A percentile compares a stretch with the other conserved stretches of the same genome.
Evolutionary conservation across 2,797 vertebrate genomes (phyloP).

Genomic region (Hippopotamyrus pictus): DNA sequence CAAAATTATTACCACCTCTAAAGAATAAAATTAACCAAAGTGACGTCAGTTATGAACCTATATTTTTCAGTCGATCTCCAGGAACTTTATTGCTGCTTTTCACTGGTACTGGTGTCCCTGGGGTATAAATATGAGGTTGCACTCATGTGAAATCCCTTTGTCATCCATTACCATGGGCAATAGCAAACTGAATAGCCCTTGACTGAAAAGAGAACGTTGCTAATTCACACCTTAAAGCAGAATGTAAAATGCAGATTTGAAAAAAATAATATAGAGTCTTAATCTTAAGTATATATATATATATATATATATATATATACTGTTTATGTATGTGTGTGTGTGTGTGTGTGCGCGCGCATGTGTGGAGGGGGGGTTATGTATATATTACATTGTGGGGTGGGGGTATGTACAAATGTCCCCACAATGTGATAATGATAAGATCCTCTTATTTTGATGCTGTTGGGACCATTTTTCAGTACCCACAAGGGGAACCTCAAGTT

Average conservation of each 20-base stretch:
- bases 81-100: neutral
- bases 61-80: neutral
- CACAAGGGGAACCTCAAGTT: neutral
- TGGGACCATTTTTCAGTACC: neutral
- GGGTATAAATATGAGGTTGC: neutral
- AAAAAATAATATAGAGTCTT: no score
- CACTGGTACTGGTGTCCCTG: neutral
- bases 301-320: no score
- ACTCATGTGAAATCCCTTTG: neutral
- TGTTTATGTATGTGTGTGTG: no score
- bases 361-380: no score
- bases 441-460: neutral
- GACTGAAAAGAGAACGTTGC: neutral
- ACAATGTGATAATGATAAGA: neutral
- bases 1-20: neutral
- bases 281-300: no score
- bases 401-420: no score
- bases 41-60: neutral
- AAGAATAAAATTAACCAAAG: neutral
- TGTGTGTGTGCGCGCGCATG: no score
- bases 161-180: neutral
- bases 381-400: no score
- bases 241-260: neutral
- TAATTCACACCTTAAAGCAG: neutral
- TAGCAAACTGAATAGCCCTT: neutral